Conservation (phyloP, 2,888 invertebrate genomes). For the Aporophyla nigra region DNA sequence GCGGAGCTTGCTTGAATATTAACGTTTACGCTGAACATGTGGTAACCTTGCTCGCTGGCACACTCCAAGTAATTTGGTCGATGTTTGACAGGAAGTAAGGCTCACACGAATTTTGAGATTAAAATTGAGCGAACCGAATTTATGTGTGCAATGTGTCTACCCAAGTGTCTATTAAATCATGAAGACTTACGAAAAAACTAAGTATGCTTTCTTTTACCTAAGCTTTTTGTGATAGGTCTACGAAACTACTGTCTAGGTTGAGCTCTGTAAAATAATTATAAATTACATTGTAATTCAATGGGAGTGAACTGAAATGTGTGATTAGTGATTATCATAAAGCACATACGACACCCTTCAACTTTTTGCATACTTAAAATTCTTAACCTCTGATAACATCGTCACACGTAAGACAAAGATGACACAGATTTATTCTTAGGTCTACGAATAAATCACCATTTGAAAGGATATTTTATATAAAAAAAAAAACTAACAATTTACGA, state of each 20-base stretch:
- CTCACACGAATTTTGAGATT: conserved; percentile 29
- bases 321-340: not conserved
- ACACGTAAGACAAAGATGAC: not conserved
- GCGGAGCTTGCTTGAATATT: conserved; percentile 46
- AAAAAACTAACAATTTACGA: conserved; percentile 29
- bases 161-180: not conserved
- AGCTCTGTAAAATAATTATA: not conserved
- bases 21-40: conserved; percentile 43
- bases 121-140: conserved; percentile 36
- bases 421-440: conserved; percentile 41
- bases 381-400: conserved; percentile 13
- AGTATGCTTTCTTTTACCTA: not conserved
- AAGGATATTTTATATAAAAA: conserved; percentile 32
- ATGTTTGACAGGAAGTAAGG: conserved; percentile 44
- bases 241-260: not conserved
- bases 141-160: conserved; percentile 25
- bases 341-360: not conserved
- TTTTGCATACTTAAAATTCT: conserved; percentile 17
- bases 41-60: conserved; percentile 40
- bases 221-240: not conserved
- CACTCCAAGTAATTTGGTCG: conserved; percentile 35
- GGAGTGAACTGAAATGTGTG: conserved; percentile 11
- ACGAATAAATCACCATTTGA: conserved; percentile 38
- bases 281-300: not conserved
- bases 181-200: not conserved